Base-by-base conservation (phyloP, 2,888 invertebrate genomes). In the Horisme vitalbata region DNA sequence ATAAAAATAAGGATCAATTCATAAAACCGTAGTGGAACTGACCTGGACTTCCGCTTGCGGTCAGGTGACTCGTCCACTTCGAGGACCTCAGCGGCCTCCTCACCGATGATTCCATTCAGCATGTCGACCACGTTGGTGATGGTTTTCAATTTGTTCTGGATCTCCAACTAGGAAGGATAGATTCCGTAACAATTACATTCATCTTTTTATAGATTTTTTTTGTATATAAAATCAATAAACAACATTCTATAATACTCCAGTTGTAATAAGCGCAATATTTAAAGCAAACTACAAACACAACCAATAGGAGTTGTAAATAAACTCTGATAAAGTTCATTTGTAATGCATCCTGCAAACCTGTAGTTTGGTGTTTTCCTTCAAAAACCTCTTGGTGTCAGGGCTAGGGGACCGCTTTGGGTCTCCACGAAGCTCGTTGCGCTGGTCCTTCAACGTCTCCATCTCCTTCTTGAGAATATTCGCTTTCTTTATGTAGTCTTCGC, bases 51-150 rank as follows among this genome's bases (percentile, higher is more conserved):
- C n/a, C 81, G 68, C 47, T 85, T 88, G 44, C 76, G 75, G 0
- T 83, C 83, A 0, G 63, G 45, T 0, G 79, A 63, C 9, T 76
- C 77, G 1, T 81, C 83, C 0, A 68, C 61, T 1, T 75, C 76
- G 1, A 23, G 58, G 2, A 63, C 34, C 24, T 80, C 79, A 2
- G 63, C 67, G 1, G 79, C 84, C 59, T 93, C 94, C 63, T 95
- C 95, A 0, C 95, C 95, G 65, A 96, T 95, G 70, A 96, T 95
- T 21, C 94, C 94, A 49, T 94, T 94, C 65, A 97, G 90, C 95
- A 96, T 96, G 71, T 96, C 96, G 68, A 97, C 95, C 12, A 96
- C 96, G 79, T 95, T 95, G 81, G 94, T 93, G 75, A 96, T 95
- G 0, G 96, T 95, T 83, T 94, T 94, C 86, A 94, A 85, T 86